Conservation (phyloP, 2,797 vertebrate species). For the Rhinoraja longicauda region DNA sequence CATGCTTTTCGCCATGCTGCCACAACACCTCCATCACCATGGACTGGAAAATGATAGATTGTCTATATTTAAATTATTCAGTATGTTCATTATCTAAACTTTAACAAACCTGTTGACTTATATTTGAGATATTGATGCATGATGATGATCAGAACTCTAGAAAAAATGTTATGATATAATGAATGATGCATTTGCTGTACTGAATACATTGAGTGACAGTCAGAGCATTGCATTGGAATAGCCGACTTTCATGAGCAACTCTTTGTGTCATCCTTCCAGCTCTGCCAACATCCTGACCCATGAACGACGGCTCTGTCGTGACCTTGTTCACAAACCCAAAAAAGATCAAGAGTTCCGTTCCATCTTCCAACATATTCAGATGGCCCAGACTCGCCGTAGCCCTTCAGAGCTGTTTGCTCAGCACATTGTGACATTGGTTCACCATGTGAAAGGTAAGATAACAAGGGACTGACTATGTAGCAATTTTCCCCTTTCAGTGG, state of each 20-base stretch:
- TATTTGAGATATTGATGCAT: background rate
- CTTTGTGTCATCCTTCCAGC: constrained; percentile 53
- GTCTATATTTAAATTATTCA: background rate
- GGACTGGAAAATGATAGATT: background rate
- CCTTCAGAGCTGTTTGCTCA: constrained; percentile 92
- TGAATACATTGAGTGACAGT: background rate
- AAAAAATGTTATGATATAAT: background rate
- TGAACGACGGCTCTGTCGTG: constrained; percentile 83
- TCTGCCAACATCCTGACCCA: constrained; percentile 78
- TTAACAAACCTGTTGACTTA: background rate
- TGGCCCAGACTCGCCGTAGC: constrained; percentile 72
- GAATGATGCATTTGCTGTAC: background rate
- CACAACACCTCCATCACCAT: background rate
- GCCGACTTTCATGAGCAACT: background rate
- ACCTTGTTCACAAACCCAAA: constrained; percentile 83
- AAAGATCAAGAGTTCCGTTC: constrained; percentile 88
- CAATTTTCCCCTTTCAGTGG: background rate
- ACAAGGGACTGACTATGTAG: background rate
- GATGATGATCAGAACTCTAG: background rate
- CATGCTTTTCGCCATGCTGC: no score
- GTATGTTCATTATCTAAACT: background rate
- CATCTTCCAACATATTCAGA: constrained; percentile 86
- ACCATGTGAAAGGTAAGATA: constrained; percentile 85
- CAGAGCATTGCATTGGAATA: no score
- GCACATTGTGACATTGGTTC: constrained; percentile 92